phyloP scores from a whole-genome alignment of 2,888 invertebrate species.

The Tanytarsus gracilentus region DNA sequence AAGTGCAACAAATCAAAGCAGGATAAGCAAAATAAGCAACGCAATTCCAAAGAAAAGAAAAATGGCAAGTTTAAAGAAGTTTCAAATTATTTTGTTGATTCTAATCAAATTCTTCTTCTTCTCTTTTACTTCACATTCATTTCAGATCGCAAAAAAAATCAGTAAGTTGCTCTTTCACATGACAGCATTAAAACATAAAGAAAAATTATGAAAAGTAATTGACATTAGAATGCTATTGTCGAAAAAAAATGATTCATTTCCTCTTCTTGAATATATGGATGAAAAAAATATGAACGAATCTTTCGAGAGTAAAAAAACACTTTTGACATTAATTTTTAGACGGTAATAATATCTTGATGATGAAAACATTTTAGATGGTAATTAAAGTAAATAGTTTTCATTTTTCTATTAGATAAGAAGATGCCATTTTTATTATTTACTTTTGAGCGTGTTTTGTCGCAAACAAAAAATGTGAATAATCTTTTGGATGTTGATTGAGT shows the following conservation, averaged over 20 bases:
- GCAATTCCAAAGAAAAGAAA: slow-evolving; percentile 26
- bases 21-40: slow-evolving; percentile 41
- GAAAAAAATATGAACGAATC: slow-evolving; percentile 4
- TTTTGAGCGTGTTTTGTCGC: too few relatives aligned
- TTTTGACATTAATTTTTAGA: slow-evolving; percentile 11
- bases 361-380: slow-evolving; percentile 1
- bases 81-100: not conserved
- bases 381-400: slow-evolving; percentile 6
- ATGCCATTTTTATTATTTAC: too few relatives aligned
- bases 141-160: slow-evolving; percentile 27
- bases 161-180: slow-evolving; percentile 20
- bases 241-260: not conserved
- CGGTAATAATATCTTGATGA: not conserved
- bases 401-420: not conserved
- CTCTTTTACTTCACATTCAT: not conserved
- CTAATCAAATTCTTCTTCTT: not conserved
- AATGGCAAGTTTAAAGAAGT: not conserved
- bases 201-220: not conserved
- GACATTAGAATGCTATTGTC: slow-evolving; percentile 5
- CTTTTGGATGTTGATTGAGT: too few relatives aligned
- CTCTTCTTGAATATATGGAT: not conserved
- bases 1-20: slow-evolving; percentile 68
- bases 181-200: too few relatives aligned
- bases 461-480: too few relatives aligned
- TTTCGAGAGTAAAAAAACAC: not conserved